Percentiles rank a stretch among this genome's conserved stretches.
These are phyloP conservation scores for Boleophthalmus pectinirostris DNA, from an alignment of 2,113 vertebrate genomes.

Conservation along the genomic window DNA sequence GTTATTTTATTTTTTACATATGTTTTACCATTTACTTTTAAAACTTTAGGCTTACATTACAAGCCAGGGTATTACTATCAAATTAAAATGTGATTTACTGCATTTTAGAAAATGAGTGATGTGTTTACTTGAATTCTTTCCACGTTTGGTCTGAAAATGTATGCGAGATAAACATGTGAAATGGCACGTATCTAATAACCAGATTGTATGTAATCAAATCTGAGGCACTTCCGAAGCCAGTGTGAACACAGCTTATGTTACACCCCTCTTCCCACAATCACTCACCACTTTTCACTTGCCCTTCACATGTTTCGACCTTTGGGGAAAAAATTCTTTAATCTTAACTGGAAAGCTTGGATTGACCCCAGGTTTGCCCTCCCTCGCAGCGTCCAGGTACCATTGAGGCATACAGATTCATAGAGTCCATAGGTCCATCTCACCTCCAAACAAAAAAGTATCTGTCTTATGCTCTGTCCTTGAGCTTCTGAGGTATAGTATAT, in stretches of 20 bases:
- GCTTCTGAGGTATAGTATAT: slow-evolving; percentile 4
- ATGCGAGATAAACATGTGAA: not conserved
- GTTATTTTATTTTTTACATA: too few species aligned
- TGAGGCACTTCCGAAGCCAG: not conserved
- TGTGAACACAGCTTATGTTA: not conserved
- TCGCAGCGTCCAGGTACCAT: slow-evolving; percentile 4
- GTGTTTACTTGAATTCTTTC: not conserved
- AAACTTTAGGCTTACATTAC: not conserved
- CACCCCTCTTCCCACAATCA: not conserved
- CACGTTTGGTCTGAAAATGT: not conserved
- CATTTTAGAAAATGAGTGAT: not conserved
- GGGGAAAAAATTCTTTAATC: slow-evolving; percentile 18
- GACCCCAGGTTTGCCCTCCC: slow-evolving; percentile 22
- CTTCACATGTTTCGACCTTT: slow-evolving; percentile 30
- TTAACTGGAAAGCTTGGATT: slow-evolving; percentile 16
- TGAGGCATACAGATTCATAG: not conserved
- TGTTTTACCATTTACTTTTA: not conserved
- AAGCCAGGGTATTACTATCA: not conserved
- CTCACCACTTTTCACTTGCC: slow-evolving; percentile 17
- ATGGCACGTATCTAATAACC: not conserved
- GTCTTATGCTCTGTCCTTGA: slow-evolving; percentile 21
- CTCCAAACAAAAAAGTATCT: slow-evolving; percentile 7
- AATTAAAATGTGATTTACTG: not conserved
- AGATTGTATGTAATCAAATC: slow-evolving; percentile 8
- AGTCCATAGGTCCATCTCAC: slow-evolving; percentile 11